Conservation (phyloP, 2,113 vertebrate genomes). For the Crotophaga sulcirostris region DNA sequence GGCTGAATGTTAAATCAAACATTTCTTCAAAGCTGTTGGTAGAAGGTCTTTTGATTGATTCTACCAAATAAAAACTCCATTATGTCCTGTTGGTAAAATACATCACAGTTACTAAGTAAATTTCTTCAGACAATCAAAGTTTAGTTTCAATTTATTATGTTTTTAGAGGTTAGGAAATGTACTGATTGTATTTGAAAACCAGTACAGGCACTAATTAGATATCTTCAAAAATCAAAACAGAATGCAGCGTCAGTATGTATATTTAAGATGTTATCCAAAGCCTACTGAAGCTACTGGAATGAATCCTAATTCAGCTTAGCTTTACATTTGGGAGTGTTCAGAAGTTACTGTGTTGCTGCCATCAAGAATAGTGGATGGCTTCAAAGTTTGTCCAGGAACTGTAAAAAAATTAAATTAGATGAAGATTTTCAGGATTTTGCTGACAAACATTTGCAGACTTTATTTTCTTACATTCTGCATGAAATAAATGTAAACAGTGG, state of each 20-base stretch:
- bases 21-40: neutral
- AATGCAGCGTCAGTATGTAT: neutral
- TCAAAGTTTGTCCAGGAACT: neutral
- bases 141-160: neutral
- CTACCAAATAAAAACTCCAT: neutral
- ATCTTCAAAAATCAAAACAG: conserved; percentile 20
- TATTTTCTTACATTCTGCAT: neutral
- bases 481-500: neutral
- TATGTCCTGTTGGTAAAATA: neutral
- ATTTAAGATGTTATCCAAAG: conserved; percentile 23
- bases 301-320: neutral
- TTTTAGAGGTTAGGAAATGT: neutral
- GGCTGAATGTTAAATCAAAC: neutral
- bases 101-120: neutral
- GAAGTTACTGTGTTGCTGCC: neutral
- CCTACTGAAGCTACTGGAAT: neutral
- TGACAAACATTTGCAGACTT: neutral
- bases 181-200: neutral
- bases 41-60: neutral
- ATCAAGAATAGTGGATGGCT: neutral
- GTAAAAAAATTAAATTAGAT: neutral
- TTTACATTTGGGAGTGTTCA: neutral
- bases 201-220: neutral
- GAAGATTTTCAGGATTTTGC: neutral
- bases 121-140: neutral